These are phyloP conservation scores for Branchellion lobata DNA, from an alignment of 2,888 invertebrate genomes.

Conservation along the genomic window DNA sequence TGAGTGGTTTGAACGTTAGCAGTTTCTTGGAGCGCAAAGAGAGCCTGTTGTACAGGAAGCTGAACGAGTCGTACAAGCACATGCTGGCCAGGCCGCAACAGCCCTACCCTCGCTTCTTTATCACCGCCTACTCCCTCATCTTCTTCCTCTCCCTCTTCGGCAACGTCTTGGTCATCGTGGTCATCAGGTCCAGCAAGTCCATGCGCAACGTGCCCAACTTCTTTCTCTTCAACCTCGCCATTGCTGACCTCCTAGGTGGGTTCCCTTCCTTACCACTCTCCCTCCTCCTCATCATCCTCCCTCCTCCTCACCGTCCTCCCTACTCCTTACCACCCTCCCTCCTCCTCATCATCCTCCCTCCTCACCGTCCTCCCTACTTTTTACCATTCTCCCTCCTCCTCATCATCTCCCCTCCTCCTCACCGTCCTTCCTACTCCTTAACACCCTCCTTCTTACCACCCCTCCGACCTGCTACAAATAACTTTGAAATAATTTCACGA, in stretches of 20 bases:
- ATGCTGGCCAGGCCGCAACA: slow-evolving; percentile 46
- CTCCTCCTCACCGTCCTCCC: too few relatives aligned
- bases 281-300: too few relatives aligned
- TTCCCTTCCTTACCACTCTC: slow-evolving; percentile 17
- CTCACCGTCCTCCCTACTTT: too few relatives aligned
- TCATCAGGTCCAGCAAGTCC: slow-evolving; percentile 54
- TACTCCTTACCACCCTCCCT: too few relatives aligned
- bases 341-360: too few relatives aligned
- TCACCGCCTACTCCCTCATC: slow-evolving; percentile 54
- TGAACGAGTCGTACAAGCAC: background rate
- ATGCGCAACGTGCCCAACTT: slow-evolving; percentile 57
- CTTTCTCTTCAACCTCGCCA: slow-evolving; percentile 56
- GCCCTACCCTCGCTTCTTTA: slow-evolving; percentile 53
- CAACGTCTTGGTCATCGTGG: slow-evolving; percentile 55
- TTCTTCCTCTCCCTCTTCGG: slow-evolving; percentile 55
- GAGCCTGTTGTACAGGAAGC: background rate
- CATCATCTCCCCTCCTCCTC: too few relatives aligned
- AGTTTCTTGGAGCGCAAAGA: background rate
- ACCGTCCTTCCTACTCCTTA: too few relatives aligned
- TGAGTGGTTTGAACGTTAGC: too few relatives aligned
- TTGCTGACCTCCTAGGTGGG: slow-evolving; percentile 57
- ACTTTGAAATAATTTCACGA: too few relatives aligned
- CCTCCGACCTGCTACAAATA: too few relatives aligned
- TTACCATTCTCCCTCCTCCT: too few relatives aligned
- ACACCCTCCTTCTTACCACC: too few relatives aligned